These are phyloP conservation scores for Macrosoma leucophasiata DNA, from an alignment of 2,888 invertebrate genomes.

Conservation along the genomic window DNA sequence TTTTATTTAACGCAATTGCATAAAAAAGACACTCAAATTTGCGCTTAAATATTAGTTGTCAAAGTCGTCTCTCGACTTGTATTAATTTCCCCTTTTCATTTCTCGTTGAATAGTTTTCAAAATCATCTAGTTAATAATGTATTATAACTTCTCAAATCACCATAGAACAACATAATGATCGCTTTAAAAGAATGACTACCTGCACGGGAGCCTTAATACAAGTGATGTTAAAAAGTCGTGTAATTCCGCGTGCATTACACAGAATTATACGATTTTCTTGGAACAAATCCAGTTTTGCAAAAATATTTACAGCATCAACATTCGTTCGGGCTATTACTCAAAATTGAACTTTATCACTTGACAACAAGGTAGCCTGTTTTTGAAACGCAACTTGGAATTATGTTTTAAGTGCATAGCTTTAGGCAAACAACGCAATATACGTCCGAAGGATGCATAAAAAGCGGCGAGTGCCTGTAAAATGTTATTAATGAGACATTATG, in stretches of 20 bases:
- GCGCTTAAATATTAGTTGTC: conserved; percentile 38
- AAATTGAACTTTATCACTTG: background rate
- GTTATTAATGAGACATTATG: too few species aligned
- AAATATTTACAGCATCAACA: conserved; percentile 34
- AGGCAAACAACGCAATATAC: conserved; percentile 6
- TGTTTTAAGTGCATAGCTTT: too few species aligned
- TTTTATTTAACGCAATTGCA: too few species aligned
- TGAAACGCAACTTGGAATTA: too few species aligned
- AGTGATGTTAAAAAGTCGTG: conserved; percentile 40
- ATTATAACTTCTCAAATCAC: conserved; percentile 54
- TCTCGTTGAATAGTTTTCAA: conserved; percentile 35
- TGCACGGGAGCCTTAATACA: conserved; percentile 34
- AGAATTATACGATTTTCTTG: conserved; percentile 43
- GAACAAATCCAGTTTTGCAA: conserved; percentile 40
- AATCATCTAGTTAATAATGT: conserved; percentile 56
- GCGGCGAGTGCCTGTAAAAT: conserved; percentile 33
- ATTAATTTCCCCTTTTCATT: conserved; percentile 34
- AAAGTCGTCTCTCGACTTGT: conserved; percentile 35
- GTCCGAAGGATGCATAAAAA: too few species aligned
- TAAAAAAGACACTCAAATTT: too few species aligned
- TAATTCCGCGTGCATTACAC: too few species aligned
- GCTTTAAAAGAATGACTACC: conserved; percentile 34
- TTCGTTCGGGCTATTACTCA: conserved; percentile 3
- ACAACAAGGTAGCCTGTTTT: too few species aligned
- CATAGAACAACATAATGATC: conserved; percentile 39